A percentile compares a stretch with the other conserved stretches of the same genome.
Evolutionary conservation across 2,113 vertebrate species (phyloP).

Genomic region (Circaetus gallicus): DNA sequence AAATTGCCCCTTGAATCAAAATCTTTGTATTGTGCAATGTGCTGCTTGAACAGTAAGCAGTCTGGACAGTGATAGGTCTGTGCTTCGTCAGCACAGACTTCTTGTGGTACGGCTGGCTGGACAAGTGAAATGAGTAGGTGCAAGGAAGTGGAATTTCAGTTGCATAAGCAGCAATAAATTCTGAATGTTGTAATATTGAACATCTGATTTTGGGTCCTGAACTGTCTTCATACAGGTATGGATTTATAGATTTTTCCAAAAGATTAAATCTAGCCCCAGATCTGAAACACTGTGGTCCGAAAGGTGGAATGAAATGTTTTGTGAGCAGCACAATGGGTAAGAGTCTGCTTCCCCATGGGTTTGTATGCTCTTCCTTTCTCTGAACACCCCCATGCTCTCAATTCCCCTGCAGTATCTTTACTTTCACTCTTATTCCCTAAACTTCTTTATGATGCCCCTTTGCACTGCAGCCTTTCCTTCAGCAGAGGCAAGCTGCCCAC

Average conservation of each 20-base stretch:
- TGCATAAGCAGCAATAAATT: not conserved
- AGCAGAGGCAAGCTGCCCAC: not conserved
- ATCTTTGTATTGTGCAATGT: not conserved
- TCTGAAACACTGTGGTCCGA: not conserved
- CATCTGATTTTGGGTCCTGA: not conserved
- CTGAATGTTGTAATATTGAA: not conserved
- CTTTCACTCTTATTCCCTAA: not conserved
- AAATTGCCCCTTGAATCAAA: not conserved
- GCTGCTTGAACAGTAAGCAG: not conserved
- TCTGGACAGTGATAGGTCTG: not conserved
- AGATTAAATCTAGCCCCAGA: not conserved
- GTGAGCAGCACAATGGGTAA: not conserved
- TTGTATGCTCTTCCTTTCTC: not conserved
- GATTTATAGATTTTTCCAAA: not conserved
- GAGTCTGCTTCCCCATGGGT: not conserved
- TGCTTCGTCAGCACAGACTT: not conserved
- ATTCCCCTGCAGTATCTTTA: not conserved
- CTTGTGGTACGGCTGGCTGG: not conserved
- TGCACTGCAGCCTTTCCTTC: not conserved
- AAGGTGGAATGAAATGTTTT: not conserved
- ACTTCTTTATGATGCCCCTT: not conserved
- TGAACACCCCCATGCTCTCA: not conserved
- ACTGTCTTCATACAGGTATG: not conserved
- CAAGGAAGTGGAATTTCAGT: not conserved
- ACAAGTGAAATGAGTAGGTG: not conserved